Evolutionary conservation across 2,113 vertebrate species (phyloP).

Genomic region (Pygathrix nemaeus): DNA sequence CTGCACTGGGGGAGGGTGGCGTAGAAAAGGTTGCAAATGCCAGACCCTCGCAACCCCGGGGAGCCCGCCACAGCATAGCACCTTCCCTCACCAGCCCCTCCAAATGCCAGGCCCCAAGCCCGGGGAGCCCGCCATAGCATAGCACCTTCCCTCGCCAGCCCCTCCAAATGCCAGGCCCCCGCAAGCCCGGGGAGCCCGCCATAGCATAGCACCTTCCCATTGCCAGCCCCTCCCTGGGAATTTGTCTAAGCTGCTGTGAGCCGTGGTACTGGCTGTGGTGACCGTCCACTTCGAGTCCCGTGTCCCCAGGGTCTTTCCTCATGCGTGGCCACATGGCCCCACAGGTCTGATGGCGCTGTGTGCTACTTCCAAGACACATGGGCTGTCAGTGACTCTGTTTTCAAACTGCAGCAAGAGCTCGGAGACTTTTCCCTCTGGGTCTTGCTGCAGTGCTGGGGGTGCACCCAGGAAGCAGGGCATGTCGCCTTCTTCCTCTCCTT

Average conservation of each 20-base stretch:
- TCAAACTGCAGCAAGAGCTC: background rate
- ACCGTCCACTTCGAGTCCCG: background rate
- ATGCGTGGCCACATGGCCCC: fast-evolving
- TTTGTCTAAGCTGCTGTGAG: background rate
- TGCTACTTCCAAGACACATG: background rate
- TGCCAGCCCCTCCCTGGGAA: background rate
- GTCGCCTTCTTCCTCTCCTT: background rate
- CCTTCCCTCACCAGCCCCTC: no score
- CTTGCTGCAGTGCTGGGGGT: no score
- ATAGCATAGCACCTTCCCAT: background rate
- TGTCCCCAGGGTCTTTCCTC: background rate
- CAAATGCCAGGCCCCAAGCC: no score
- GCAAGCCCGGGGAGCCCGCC: background rate
- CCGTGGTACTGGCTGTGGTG: no score
- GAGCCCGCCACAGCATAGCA: no score
- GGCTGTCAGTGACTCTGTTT: background rate
- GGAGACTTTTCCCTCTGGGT: background rate
- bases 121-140: no score
- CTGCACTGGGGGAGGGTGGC: no score
- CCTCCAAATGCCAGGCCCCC: no score
- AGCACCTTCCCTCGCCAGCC: no score
- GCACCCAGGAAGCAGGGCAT: background rate
- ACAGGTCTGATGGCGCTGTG: no score
- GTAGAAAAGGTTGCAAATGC: no score
- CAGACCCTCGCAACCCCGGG: no score